Conservation (phyloP, 2,797 vertebrate species). For the Gorsachius magnificus region DNA sequence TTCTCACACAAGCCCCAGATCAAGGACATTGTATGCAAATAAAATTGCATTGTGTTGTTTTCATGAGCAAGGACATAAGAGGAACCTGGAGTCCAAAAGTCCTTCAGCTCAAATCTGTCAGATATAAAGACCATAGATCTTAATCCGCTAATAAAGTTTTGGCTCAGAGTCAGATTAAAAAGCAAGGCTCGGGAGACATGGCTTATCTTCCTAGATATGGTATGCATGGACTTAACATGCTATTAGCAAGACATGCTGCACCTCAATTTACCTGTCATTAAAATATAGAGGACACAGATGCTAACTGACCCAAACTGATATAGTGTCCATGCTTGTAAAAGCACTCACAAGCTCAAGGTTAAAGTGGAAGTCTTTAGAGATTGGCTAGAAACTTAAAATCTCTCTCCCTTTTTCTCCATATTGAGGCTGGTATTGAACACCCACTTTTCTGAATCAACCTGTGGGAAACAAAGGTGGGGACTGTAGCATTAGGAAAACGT, state of each 20-base stretch:
- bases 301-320: conserved; percentile 29
- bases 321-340: neutral
- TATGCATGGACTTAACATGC: neutral
- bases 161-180: neutral
- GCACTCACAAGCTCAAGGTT: neutral
- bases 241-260: neutral
- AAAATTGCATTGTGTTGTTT: neutral
- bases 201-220: neutral
- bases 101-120: neutral
- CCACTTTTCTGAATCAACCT: neutral
- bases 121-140: neutral
- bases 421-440: neutral
- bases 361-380: neutral
- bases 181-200: neutral
- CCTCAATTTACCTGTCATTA: conserved; percentile 36
- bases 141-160: conserved; percentile 22
- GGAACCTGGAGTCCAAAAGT: neutral
- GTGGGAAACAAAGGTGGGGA: neutral
- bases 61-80: neutral
- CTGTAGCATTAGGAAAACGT: neutral
- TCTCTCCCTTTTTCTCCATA: neutral
- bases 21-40: neutral
- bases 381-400: neutral
- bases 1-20: neutral
- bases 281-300: neutral